phyloP scores from a whole-genome alignment of 1,140 invertebrate genomes.

The Arion vulgaris region DNA sequence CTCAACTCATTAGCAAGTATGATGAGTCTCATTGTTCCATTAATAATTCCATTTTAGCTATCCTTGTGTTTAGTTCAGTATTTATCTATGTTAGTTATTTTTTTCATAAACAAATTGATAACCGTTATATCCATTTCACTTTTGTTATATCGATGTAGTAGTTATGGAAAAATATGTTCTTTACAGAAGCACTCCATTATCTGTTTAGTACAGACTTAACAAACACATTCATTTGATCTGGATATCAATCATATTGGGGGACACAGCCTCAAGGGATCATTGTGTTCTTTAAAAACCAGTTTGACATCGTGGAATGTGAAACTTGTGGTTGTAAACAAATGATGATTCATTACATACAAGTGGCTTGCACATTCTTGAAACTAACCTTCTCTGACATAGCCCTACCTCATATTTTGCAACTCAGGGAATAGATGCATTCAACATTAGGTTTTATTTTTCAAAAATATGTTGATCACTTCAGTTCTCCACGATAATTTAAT shows the following conservation, averaged over 20 bases:
- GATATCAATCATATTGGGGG: too few species aligned
- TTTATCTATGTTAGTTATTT: not conserved
- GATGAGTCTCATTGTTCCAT: not conserved
- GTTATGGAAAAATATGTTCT: not conserved
- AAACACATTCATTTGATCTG: too few species aligned
- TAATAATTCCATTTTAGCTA: not conserved
- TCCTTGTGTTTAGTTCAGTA: not conserved
- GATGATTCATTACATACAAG: not conserved
- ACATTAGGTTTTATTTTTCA: not conserved
- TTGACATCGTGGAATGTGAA: not conserved
- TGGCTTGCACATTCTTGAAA: not conserved
- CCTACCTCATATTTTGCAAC: conserved; percentile 22
- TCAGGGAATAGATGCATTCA: conserved; percentile 29
- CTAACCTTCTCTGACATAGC: not conserved
- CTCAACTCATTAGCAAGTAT: not conserved
- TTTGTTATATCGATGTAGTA: not conserved
- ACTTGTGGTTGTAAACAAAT: not conserved
- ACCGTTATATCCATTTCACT: not conserved
- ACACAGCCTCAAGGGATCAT: not conserved
- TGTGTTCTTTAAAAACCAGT: not conserved
- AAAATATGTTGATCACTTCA: too few species aligned
- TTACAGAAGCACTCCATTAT: not conserved
- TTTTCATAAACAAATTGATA: not conserved
- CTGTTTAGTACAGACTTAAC: not conserved
- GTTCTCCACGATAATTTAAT: not conserved